Evolutionary conservation across 2,113 vertebrate species (phyloP), one percentile per base, ranked within the genome.

Genomic region (Poeciliopsis turrubarensis): DNA sequence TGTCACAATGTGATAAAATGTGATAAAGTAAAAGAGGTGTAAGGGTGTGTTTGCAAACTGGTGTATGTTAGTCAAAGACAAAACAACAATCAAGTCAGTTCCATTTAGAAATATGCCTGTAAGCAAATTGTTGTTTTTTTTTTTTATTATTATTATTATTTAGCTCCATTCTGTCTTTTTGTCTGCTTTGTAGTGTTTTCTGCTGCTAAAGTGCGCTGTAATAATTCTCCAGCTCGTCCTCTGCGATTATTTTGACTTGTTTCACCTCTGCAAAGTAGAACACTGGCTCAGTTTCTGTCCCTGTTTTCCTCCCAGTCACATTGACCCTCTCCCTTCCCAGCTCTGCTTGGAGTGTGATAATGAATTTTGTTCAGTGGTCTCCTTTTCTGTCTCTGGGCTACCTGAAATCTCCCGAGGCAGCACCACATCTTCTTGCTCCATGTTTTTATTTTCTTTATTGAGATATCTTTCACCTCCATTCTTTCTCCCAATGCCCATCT

Each of bases 341-440:
- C 66, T 75, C 51, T 88, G 77, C 77, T 84, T n/a, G 39, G 51
- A 74, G 66, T 78, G 70, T 71, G 79, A 84, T 85, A 86, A 87
- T 85, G 66, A 89, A 78, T 86, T 85, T 79, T 76, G 70, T 69
- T 81, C 77, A 82, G 14, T 80, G 75, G 72, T 77, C 77, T 83
- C 57, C 37, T 78, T 83, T 82, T 79, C 77, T 79, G 44, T 85
- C 75, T 22, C 60, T 82, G 75, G 69, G 54, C 60, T 70, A 86
- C 82, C 81, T 90, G 79, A 81, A 85, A 70, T 78, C 75, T 82
- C 85, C 54, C 12, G 68, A 80, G 74, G 78, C 62, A 51, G 39
- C 70, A 68, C 69, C 70, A 66, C 78, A 71, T 82, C 78, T 73
- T 73, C 65, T 65, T 68, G 63, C 70, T 83, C 67, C 60, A 37